Percentiles rank a stretch among this genome's conserved stretches.
These are phyloP conservation scores for Spatulosminthurus flaviceps DNA, from an alignment of 2,888 invertebrate species.

Conservation along the genomic window DNA sequence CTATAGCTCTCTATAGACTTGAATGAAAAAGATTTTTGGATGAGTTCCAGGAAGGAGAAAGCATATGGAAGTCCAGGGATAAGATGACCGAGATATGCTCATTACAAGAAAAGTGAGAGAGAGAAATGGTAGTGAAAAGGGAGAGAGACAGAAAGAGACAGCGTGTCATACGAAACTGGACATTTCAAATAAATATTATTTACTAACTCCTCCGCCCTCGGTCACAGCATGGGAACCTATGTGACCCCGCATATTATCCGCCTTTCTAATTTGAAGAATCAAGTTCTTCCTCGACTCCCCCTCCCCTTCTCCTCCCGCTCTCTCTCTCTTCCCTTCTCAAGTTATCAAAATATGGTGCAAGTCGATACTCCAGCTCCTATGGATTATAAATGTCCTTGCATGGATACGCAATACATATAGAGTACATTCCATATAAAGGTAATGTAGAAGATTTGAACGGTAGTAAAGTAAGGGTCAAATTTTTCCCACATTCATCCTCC, in stretches of 20 bases:
- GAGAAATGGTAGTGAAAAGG: not conserved
- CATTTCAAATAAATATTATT: constrained; percentile 10
- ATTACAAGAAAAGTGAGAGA: not conserved
- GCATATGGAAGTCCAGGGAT: too few species aligned
- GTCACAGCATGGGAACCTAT: not conserved
- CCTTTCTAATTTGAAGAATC: constrained; percentile 8
- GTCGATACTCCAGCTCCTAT: not conserved
- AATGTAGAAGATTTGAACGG: not conserved
- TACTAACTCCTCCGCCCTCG: not conserved
- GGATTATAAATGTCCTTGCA: not conserved
- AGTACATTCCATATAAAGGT: not conserved
- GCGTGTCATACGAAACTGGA: constrained; percentile 7
- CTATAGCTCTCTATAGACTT: too few species aligned
- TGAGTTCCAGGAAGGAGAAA: not conserved
- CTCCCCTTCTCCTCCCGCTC: not conserved
- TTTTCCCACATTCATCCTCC: constrained; percentile 13
- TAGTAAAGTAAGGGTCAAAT: not conserved
- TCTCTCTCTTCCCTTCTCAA: not conserved
- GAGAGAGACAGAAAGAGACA: not conserved
- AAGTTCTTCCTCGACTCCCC: not conserved
- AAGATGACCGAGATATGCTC: too few species aligned
- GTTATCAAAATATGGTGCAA: constrained; percentile 14
- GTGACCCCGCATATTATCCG: constrained; percentile 14
- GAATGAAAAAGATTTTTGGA: not conserved
- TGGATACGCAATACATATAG: not conserved